Percentiles rank a stretch among this genome's conserved stretches.
These are phyloP conservation scores for Agrotis exclamationis DNA, from an alignment of 2,888 invertebrate genomes.

Conservation along the genomic window DNA sequence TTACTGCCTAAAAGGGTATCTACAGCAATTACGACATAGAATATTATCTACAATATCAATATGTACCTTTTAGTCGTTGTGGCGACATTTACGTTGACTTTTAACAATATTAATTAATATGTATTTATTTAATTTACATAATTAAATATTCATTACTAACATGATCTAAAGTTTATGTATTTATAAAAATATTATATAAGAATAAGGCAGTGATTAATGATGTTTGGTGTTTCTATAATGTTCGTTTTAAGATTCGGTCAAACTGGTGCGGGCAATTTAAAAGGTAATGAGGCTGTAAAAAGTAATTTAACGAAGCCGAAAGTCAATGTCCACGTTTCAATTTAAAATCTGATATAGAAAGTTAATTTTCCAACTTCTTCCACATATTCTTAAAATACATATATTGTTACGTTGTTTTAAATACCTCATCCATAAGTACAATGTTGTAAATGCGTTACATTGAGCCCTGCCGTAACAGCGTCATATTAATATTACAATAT, in stretches of 20 bases:
- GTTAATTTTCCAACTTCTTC: no score
- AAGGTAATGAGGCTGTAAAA: not conserved
- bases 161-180: slow-evolving; percentile 29
- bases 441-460: no score
- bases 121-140: slow-evolving; percentile 40
- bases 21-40: not conserved
- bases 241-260: slow-evolving; percentile 12
- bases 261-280: not conserved
- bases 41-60: slow-evolving; percentile 6
- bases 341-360: no score
- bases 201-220: not conserved
- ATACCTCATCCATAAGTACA: no score
- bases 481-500: no score
- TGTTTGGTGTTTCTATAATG: slow-evolving; percentile 12
- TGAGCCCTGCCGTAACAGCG: no score
- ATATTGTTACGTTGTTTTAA: no score
- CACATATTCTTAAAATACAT: no score
- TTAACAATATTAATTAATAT: slow-evolving; percentile 24
- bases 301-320: no score
- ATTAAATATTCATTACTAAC: slow-evolving; percentile 44
- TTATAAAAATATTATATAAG: slow-evolving; percentile 4
- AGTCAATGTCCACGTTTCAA: no score
- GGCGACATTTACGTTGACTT: slow-evolving; percentile 5
- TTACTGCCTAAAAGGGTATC: no score
- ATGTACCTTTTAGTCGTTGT: not conserved